Base-by-base conservation (phyloP, 1,140 invertebrate genomes). In the Pogonomyrmex barbatus region DNA sequence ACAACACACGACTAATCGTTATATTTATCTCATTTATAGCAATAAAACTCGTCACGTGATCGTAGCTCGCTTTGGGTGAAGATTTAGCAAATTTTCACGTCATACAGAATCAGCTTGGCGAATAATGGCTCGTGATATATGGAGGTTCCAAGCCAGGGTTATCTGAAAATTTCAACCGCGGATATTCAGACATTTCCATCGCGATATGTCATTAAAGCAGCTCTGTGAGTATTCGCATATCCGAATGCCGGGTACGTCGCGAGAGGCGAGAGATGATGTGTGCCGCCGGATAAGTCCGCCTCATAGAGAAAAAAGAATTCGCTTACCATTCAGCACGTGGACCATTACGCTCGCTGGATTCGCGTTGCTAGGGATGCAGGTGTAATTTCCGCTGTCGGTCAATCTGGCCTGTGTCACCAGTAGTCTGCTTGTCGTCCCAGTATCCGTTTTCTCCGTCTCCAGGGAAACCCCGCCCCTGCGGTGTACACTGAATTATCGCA, bases 391-490 rank as follows among this genome's bases (percentile, higher is more conserved):
- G 50, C 97, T 98, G 95, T 99, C 98, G 47, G 96, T 96, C 62
- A 98, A 96, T 36, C 97, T 96, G 14, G 98, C 98, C 93, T 98
- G 97, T 12, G 98, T 98, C 87, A 99, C 97, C 92, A 98, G 96
- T 85, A 99, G 96, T 93, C 98, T 98, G 94, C 98, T 98, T 62
- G 98, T 98, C 54, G 98, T 98, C 14, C 97, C 97, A 8, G 96
- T 96, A 90, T 98, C 97, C 4, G 97, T 98, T 95, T 98, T 98
- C 95, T 98, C 98, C 1, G 98, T 98, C 95, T 98, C 98, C 90
- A 99, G 95, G 92, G 97, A 98, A 92, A 99, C 98, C 12, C 98
- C 98, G 70, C 97, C 97, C 88, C 95, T 95, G 90, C 91, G 92
- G 91, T 94, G 94, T 94, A 94, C 91, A 93, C 93, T 95, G 93